A percentile compares a stretch with the other conserved stretches of the same genome.
These are phyloP conservation scores for Tursiops truncatus DNA, from an alignment of 2,113 vertebrate genomes.

Conservation along the genomic window DNA sequence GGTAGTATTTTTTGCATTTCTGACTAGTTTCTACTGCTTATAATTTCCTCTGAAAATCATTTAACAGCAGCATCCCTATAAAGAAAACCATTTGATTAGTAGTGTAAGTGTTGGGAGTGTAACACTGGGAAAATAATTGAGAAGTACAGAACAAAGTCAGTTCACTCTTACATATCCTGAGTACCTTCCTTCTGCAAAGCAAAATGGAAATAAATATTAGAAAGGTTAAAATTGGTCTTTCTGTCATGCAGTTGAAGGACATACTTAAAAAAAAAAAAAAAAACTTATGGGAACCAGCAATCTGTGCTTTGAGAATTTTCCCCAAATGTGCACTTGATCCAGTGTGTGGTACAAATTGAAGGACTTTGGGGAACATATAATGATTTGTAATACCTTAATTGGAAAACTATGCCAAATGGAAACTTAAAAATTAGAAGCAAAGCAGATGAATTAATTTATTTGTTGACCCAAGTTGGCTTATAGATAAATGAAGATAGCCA, in stretches of 20 bases:
- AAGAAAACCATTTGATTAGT: slow-evolving; percentile 29
- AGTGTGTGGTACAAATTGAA: not conserved
- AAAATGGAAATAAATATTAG: not conserved
- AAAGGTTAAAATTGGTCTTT: not conserved
- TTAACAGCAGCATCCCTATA: not conserved
- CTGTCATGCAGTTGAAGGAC: not conserved
- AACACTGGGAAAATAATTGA: not conserved
- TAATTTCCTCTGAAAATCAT: slow-evolving; percentile 39
- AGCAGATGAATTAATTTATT: slow-evolving; percentile 6
- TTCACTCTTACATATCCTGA: not conserved
- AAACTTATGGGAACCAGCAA: not conserved
- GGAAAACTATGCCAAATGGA: not conserved
- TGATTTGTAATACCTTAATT: slow-evolving; percentile 34
- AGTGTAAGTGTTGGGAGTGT: not conserved
- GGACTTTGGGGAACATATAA: not conserved
- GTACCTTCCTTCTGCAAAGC: not conserved
- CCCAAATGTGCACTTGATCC: not conserved
- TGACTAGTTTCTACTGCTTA: not conserved
- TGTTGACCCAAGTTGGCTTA: not conserved
- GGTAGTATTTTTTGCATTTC: not conserved
- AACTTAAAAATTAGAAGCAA: slow-evolving; percentile 28
- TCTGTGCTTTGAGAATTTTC: not conserved
- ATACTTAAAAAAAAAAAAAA: not conserved
- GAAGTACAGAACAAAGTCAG: slow-evolving; percentile 2
- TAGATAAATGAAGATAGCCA: not conserved